Conservation (phyloP, 2,797 vertebrate genomes). For the Typhlichthys subterraneus region DNA sequence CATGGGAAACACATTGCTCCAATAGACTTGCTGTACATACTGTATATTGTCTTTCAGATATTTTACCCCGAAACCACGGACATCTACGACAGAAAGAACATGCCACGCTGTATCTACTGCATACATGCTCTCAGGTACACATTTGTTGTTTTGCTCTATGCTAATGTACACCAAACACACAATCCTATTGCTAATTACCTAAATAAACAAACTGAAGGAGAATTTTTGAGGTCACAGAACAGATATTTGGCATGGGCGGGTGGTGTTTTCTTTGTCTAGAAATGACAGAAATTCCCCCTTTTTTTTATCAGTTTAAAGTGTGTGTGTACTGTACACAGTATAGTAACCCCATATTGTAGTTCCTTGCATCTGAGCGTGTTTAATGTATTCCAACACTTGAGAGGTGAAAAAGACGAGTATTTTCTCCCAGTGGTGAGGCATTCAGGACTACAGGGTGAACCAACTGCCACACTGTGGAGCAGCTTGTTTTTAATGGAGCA, state of each 20-base stretch:
- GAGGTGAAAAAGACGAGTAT: conserved; percentile 25
- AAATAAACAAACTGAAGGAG: conserved; percentile 1
- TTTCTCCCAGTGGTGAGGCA: conserved; percentile 23
- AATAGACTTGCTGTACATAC: conserved; percentile 1
- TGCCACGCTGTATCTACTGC: conserved; percentile 98
- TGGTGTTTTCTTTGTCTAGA: not conserved
- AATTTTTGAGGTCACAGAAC: not conserved
- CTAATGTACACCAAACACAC: not conserved
- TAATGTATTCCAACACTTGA: conserved; percentile 24
- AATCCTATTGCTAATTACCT: not conserved
- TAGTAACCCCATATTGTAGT: not conserved
- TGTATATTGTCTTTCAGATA: conserved; percentile 81
- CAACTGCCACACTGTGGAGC: not conserved
- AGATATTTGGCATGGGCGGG: not conserved
- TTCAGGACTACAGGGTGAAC: not conserved
- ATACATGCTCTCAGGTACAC: conserved; percentile 96
- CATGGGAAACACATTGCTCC: not conserved
- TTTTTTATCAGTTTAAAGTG: not conserved
- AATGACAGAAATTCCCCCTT: not conserved
- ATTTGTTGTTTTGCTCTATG: not conserved
- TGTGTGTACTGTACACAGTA: not conserved
- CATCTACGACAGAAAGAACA: conserved; percentile 98
- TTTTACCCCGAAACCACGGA: conserved; percentile 99
- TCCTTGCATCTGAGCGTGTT: conserved; percentile 4
- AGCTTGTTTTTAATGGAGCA: conserved; percentile 29